Evolutionary conservation across 2,888 invertebrate genomes (phyloP).

Genomic region (Podotricha telesiphe): DNA sequence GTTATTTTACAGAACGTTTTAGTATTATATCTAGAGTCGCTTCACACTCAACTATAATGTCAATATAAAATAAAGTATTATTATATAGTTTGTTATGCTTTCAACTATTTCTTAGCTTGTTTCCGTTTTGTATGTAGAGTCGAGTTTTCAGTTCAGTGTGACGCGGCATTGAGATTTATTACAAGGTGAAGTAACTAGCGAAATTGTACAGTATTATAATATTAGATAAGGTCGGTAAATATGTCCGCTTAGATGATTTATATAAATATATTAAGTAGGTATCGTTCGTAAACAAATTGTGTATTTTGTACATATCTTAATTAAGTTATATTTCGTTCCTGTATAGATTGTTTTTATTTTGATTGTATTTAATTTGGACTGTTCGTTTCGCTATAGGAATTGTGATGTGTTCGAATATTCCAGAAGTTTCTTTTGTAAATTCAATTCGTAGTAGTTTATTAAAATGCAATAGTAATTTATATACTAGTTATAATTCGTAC

Average conservation of each 20-base stretch:
- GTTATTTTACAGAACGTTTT: constrained; percentile 25
- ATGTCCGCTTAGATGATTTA: constrained; percentile 72
- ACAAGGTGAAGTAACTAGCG: constrained; percentile 74
- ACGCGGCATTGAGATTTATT: constrained; percentile 64
- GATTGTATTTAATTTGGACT: constrained; percentile 55
- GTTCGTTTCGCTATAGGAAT: constrained; percentile 72
- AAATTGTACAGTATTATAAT: constrained; percentile 84
- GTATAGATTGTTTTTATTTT: constrained; percentile 69
- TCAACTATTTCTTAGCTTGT: constrained; percentile 18
- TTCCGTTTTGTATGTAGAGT: constrained; percentile 7
- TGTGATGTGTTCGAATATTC: constrained; percentile 78
- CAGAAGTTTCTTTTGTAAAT: constrained; percentile 71
- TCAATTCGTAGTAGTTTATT: constrained; percentile 75
- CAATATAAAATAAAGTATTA: constrained; percentile 3
- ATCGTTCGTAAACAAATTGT: constrained; percentile 74
- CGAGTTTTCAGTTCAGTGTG: constrained; percentile 30
- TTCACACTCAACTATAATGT: constrained; percentile 29
- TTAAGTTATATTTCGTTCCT: constrained; percentile 81
- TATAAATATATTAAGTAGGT: constrained; percentile 66
- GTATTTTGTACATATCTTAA: constrained; percentile 80
- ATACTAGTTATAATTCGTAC: constrained; percentile 71
- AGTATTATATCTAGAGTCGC: constrained; percentile 23
- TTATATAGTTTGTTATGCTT: constrained; percentile 17
- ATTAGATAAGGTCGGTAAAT: constrained; percentile 68
- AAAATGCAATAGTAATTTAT: constrained; percentile 84